Evolutionary conservation across 2,113 vertebrate genomes (phyloP), one percentile per base, ranked within the genome.

Genomic region (Cyprinodon brontotheroides): DNA sequence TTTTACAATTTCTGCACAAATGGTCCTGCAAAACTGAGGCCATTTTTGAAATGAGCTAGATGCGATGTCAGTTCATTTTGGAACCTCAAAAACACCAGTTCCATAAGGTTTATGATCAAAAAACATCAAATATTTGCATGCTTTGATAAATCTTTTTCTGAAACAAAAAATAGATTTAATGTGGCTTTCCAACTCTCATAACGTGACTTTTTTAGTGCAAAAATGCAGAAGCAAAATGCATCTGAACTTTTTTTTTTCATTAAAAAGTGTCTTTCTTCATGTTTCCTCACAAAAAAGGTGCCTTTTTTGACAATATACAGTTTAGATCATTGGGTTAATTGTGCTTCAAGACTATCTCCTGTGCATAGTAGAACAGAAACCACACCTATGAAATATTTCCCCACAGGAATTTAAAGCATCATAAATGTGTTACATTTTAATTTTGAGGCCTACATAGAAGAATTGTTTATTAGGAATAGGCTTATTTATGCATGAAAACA

Each of bases 81-180:
- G 29, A 29, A 29, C 29, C 29, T 29, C 29, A 29, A 57, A 57
- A 57, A 57, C 50, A 57, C 17, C 2, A 9, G 41, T 9, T 41
- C 41, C 4, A 41, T 41, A 4, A 41, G 41, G 41, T 9, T 3
- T 41, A 41, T 41, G 41, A 41, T 41, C 41, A 41, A 41, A 9
- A 6, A 29, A 41, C 41, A n/a, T 29, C 29, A 29, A 29, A n/a
- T 9, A 57, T n/a, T 57, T 57, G 17, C 50, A 53, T 53, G 4
- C 13, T 15, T 53, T 53, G 6, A 9, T 53, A 53, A 53, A 53
- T 53, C 6, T 20, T 53, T 53, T 17, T 53, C 50, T 53, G 50
- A 53, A 57, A 57, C 50, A 57, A 57, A 45, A 41, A 57, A 57
- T 57, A 57, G 50, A 57, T n/a, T 57, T 57, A 57, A 57, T 57